phyloP scores from a whole-genome alignment of 1,140 invertebrate genomes.

The Drosophila busckii region DNA sequence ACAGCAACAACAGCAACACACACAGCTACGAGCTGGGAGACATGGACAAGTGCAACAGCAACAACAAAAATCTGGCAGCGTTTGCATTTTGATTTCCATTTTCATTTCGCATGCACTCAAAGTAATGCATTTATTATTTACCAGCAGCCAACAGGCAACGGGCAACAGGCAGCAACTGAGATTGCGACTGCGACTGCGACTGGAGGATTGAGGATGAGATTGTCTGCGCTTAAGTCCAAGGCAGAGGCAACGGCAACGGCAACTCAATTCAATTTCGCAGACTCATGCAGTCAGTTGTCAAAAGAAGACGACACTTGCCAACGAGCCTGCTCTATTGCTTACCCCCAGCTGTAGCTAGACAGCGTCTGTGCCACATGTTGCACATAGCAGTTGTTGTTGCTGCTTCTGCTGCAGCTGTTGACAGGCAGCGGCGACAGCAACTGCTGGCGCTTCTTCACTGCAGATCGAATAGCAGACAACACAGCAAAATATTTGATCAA shows the following conservation, averaged over 20 bases:
- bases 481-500: constrained; percentile 31
- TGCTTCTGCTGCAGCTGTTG: too few species aligned
- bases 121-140: constrained; percentile 77
- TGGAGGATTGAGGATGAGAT: not conserved
- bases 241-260: constrained; percentile 21
- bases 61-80: constrained; percentile 61
- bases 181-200: too few species aligned
- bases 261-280: constrained; percentile 56
- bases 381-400: constrained; percentile 70
- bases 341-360: constrained; percentile 9
- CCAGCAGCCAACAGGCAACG: constrained; percentile 33
- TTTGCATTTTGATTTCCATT: constrained; percentile 74
- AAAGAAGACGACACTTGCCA: constrained; percentile 53
- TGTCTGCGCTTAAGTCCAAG: too few species aligned
- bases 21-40: constrained; percentile 26
- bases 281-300: constrained; percentile 72
- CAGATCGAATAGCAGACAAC: constrained; percentile 23
- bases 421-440: constrained; percentile 55
- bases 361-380: constrained; percentile 43
- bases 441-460: constrained; percentile 68
- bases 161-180: constrained; percentile 7
- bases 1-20: constrained; percentile 26
- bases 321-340: constrained; percentile 11
- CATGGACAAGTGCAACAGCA: constrained; percentile 37
- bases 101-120: constrained; percentile 69